Evolutionary conservation across 2,113 vertebrate genomes (phyloP).

Genomic region (Anhinga rufa): DNA sequence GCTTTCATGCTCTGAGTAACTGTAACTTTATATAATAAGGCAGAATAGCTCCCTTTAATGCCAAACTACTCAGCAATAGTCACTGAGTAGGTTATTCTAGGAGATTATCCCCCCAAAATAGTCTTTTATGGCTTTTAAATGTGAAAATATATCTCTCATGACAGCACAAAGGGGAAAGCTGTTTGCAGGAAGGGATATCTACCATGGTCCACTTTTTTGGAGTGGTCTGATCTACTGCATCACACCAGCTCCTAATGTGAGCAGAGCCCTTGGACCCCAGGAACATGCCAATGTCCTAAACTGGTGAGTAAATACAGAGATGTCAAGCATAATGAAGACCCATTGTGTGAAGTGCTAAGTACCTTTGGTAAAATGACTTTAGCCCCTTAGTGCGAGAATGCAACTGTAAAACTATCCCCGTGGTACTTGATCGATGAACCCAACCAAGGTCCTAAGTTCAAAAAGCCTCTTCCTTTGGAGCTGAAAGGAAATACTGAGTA

Average conservation of each 20-base stretch:
- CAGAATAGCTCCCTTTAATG: not conserved
- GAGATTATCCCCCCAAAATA: not conserved
- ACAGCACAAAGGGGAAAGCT: not conserved
- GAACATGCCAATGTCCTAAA: not conserved
- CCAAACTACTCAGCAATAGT: not conserved
- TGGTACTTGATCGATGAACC: not conserved
- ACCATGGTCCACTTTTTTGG: not conserved
- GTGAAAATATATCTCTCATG: not conserved
- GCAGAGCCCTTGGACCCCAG: fast-evolving
- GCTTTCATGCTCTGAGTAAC: not conserved
- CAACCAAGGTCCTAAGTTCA: not conserved
- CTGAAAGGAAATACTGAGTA: not conserved
- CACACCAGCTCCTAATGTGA: not conserved
- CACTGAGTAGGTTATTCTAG: not conserved
- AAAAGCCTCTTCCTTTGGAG: not conserved
- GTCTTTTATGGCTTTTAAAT: not conserved
- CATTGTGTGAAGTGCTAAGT: not conserved
- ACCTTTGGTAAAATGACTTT: not conserved
- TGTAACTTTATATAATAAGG: not conserved
- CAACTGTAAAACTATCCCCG: not conserved
- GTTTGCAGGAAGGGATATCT: not conserved
- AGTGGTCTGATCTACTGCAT: too few species aligned
- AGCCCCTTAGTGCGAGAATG: not conserved
- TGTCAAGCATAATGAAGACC: not conserved
- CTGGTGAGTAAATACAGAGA: not conserved